Evolutionary conservation across 2,888 invertebrate genomes (phyloP).

Genomic region (Gnatocerus cornutus): DNA sequence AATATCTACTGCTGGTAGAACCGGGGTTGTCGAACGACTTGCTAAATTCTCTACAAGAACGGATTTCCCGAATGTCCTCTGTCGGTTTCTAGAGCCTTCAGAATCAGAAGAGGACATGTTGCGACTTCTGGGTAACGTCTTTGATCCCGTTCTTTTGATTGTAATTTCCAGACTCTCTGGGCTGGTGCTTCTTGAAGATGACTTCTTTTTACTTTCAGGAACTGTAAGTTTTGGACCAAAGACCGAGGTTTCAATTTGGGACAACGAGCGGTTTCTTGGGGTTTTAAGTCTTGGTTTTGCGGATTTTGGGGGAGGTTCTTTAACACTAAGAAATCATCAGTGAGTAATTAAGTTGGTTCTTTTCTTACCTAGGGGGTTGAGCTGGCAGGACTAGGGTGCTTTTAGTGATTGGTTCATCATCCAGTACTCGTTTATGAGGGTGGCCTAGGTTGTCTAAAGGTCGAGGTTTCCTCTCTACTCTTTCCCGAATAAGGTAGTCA

Average conservation of each 20-base stretch:
- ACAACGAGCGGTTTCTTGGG: constrained; percentile 40
- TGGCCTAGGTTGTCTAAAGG: constrained; percentile 50
- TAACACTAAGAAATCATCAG: constrained; percentile 5
- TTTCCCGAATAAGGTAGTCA: constrained; percentile 46
- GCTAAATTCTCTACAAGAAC: constrained; percentile 61
- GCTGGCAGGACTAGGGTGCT: not conserved
- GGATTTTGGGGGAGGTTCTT: constrained; percentile 2
- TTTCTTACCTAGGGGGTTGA: constrained; percentile 4
- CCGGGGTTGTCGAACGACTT: constrained; percentile 46
- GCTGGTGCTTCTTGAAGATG: constrained; percentile 27
- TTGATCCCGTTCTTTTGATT: constrained; percentile 13
- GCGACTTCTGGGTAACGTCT: constrained; percentile 23
- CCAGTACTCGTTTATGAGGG: constrained; percentile 23
- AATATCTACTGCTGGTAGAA: constrained; percentile 40
- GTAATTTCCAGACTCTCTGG: not conserved
- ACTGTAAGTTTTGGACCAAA: constrained; percentile 50
- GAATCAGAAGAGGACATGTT: constrained; percentile 32
- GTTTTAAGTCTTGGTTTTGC: constrained; percentile 19
- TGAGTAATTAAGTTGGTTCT: not conserved
- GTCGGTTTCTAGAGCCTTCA: constrained; percentile 9
- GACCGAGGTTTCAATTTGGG: constrained; percentile 49
- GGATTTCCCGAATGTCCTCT: constrained; percentile 61
- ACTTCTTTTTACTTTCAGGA: constrained; percentile 10
- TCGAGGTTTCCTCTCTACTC: constrained; percentile 42
- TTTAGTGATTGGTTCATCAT: constrained; percentile 21